These are phyloP conservation scores for Enteromius unitaeniatus DNA, from an alignment of 2,797 vertebrate genomes.

Conservation along the genomic window DNA sequence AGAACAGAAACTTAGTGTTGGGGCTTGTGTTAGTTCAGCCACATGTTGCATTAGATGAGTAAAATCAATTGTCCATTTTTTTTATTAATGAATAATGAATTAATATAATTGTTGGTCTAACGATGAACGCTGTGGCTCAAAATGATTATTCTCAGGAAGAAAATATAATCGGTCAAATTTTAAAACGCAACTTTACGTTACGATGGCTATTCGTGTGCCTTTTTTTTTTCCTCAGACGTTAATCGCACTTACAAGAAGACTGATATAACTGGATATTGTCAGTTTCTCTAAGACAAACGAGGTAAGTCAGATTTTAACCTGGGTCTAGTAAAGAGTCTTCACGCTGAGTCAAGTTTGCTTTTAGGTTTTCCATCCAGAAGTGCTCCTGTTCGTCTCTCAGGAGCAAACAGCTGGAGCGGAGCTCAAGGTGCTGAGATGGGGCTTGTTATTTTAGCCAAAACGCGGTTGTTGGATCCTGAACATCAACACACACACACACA, in stretches of 20 bases:
- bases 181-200: background rate
- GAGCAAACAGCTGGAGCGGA: conserved; percentile 50
- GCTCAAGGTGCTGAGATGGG: conserved; percentile 48
- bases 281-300: background rate
- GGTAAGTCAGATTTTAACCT: conserved; percentile 43
- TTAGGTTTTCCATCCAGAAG: conserved; percentile 33
- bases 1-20: background rate
- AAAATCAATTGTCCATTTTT: background rate
- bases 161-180: background rate
- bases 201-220: background rate
- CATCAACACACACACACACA: conserved; percentile 50
- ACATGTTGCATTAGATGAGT: background rate
- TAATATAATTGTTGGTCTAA: background rate
- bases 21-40: background rate
- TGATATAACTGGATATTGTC: background rate
- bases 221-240: background rate
- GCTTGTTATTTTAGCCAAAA: conserved; percentile 64
- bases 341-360: conserved; percentile 48
- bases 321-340: conserved; percentile 50
- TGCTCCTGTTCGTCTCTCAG: conserved; percentile 38
- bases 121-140: background rate
- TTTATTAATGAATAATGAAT: background rate
- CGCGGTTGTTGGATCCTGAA: conserved; percentile 56
- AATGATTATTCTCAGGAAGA: too few relatives aligned
- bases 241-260: background rate